These are phyloP conservation scores for Lithosia quadra DNA, from an alignment of 2,888 invertebrate species.

Conservation along the genomic window DNA sequence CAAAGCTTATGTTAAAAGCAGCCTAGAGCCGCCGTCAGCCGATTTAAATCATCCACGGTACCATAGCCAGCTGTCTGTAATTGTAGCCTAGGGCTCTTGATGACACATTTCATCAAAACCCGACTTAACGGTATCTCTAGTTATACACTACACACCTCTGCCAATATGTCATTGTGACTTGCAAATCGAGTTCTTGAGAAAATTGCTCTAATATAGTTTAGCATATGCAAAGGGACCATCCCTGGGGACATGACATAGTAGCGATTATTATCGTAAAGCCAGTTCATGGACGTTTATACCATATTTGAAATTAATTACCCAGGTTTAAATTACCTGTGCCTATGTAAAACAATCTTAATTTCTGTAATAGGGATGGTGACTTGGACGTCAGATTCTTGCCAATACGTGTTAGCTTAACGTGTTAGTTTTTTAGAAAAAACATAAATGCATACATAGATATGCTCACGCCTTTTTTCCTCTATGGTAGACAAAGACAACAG, in stretches of 20 bases:
- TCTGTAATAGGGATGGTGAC: too few relatives aligned
- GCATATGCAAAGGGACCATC: slow-evolving; percentile 80
- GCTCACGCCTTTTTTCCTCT: too few relatives aligned
- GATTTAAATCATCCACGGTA: slow-evolving; percentile 73
- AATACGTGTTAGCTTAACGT: too few relatives aligned
- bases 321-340: neutral
- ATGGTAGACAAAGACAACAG: too few relatives aligned
- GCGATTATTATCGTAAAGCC: slow-evolving; percentile 75
- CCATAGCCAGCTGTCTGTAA: slow-evolving; percentile 69
- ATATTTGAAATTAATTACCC: neutral
- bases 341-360: too few relatives aligned
- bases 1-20: slow-evolving; percentile 69
- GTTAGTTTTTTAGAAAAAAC: too few relatives aligned
- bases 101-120: slow-evolving; percentile 83
- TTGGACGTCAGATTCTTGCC: too few relatives aligned
- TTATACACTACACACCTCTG: slow-evolving; percentile 48
- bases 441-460: too few relatives aligned
- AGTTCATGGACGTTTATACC: slow-evolving; percentile 53
- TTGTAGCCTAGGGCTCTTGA: slow-evolving; percentile 74
- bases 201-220: slow-evolving; percentile 78
- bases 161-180: slow-evolving; percentile 81
- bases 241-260: slow-evolving; percentile 71
- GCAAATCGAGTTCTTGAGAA: slow-evolving; percentile 75
- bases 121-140: slow-evolving; percentile 62
- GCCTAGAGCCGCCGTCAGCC: slow-evolving; percentile 72